phyloP scores from a whole-genome alignment of 2,113 vertebrate genomes.

The Todiramphus chloris region DNA sequence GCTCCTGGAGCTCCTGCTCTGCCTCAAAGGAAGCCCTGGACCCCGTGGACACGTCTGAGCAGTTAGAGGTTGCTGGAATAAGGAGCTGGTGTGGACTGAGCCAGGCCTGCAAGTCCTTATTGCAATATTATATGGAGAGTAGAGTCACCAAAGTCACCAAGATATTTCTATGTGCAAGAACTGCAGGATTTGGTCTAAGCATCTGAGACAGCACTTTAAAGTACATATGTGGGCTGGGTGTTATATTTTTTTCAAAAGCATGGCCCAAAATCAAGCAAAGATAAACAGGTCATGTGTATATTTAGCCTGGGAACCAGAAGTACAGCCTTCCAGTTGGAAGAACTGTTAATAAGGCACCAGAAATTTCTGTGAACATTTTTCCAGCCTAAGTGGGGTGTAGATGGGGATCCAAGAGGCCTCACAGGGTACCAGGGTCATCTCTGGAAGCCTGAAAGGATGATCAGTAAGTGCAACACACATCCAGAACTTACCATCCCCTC shows the following conservation, averaged over 20 bases:
- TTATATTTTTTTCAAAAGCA: slow-evolving; percentile 36
- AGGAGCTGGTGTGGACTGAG: not conserved
- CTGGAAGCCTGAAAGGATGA: not conserved
- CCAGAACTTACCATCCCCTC: not conserved
- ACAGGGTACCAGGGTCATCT: not conserved
- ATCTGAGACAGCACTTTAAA: slow-evolving; percentile 33
- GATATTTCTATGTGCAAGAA: not conserved
- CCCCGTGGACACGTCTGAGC: not conserved
- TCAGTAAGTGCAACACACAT: fast-evolving
- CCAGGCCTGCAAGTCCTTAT: not conserved
- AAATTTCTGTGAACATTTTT: not conserved
- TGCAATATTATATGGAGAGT: not conserved
- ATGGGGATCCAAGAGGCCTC: not conserved
- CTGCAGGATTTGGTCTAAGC: not conserved
- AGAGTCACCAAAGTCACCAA: not conserved
- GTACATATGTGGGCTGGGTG: slow-evolving; percentile 40
- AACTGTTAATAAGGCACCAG: not conserved
- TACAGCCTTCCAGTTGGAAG: not conserved
- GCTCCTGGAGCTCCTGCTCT: not conserved
- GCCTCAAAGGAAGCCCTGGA: not conserved
- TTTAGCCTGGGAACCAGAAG: slow-evolving; percentile 47
- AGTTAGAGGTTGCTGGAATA: not conserved
- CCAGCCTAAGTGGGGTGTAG: not conserved
- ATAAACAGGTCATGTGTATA: slow-evolving; percentile 52
- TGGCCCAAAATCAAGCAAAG: slow-evolving; percentile 15